phyloP scores from a whole-genome alignment of 2,113 vertebrate genomes.

The Gnathonemus echidnorhynchus region DNA sequence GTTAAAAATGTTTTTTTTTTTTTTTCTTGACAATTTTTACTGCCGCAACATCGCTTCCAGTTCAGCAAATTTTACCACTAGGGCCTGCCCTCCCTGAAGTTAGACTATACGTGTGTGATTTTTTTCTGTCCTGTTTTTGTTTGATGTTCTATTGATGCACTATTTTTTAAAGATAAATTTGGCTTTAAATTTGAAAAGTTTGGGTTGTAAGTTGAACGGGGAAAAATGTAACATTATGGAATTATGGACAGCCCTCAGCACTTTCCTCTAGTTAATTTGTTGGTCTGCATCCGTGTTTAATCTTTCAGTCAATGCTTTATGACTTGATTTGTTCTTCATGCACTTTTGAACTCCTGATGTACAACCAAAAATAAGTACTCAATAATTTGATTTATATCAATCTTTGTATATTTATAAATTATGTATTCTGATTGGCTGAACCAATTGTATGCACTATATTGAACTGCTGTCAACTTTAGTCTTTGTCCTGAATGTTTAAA shows the following conservation, averaged over 20 bases:
- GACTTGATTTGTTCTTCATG: conserved; percentile 13
- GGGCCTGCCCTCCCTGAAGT: neutral
- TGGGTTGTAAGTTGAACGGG: neutral
- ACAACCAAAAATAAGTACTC: conserved; percentile 7
- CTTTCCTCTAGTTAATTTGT: neutral
- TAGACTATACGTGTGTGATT: neutral
- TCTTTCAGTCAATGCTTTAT: conserved; percentile 29
- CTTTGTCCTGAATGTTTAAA: neutral
- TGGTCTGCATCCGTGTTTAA: neutral
- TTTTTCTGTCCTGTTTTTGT: neutral
- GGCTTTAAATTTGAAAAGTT: neutral
- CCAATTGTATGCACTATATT: neutral
- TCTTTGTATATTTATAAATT: neutral
- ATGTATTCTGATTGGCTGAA: neutral
- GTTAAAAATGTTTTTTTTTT: neutral
- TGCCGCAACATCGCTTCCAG: neutral
- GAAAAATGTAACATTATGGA: neutral
- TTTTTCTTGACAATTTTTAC: neutral
- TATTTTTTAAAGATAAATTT: neutral
- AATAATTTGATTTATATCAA: conserved; percentile 28
- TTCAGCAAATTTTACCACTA: neutral
- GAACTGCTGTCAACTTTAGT: neutral
- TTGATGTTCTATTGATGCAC: neutral
- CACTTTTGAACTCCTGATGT: conserved; percentile 22
- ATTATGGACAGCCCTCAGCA: neutral